These are phyloP conservation scores for Bryconaethiops microstoma DNA, from an alignment of 2,797 vertebrate genomes.

Conservation along the genomic window DNA sequence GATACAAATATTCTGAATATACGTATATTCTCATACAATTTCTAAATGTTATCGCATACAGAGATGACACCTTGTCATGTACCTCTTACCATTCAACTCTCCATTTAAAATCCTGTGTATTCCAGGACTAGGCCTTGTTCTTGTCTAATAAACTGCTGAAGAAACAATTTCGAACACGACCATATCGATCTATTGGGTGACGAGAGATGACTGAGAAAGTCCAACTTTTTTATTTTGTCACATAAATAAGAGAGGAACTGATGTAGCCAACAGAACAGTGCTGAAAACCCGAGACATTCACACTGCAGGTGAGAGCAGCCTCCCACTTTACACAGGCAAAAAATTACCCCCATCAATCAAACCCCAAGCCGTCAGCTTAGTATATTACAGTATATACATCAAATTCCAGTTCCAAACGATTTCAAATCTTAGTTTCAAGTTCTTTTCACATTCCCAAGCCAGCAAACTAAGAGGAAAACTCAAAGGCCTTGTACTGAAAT, in stretches of 20 bases:
- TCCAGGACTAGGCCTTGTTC: too few relatives aligned
- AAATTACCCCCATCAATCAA: constrained; percentile 13
- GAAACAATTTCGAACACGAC: neutral
- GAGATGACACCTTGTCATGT: neutral
- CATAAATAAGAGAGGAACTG: constrained; percentile 28
- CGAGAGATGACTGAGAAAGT: neutral
- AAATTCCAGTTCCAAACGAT: neutral
- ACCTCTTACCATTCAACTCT: too few relatives aligned
- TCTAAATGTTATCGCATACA: too few relatives aligned
- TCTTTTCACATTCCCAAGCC: neutral
- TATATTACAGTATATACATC: constrained; percentile 42
- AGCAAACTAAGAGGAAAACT: neutral
- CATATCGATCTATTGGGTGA: neutral
- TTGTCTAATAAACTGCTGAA: too few relatives aligned
- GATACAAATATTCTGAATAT: too few relatives aligned
- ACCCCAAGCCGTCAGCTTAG: constrained; percentile 16
- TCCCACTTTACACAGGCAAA: neutral
- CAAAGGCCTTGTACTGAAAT: constrained; percentile 16
- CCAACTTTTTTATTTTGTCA: constrained; percentile 32
- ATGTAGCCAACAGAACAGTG: constrained; percentile 7
- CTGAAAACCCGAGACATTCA: constrained; percentile 16
- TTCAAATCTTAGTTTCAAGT: neutral
- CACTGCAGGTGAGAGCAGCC: constrained; percentile 21
- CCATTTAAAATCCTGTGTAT: too few relatives aligned
- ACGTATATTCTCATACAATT: too few relatives aligned